Conservation (phyloP, 2,113 vertebrate species). For the Tychaedon coryphoeus region DNA sequence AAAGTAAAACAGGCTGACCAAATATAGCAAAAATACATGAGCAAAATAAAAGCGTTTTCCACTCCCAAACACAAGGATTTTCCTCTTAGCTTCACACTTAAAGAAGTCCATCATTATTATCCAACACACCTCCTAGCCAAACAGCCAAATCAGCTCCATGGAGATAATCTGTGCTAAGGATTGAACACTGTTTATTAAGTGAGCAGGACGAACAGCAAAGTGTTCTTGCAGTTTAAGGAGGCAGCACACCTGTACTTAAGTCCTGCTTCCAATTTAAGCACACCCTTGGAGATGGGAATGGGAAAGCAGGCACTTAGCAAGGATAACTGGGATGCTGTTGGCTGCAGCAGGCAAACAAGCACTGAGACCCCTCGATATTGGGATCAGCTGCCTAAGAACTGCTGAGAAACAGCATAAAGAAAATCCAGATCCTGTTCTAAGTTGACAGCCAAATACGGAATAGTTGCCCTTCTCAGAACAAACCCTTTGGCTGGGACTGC, state of each 20-base stretch:
- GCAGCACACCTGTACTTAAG: neutral
- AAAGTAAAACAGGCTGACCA: neutral
- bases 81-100: neutral
- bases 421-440: neutral
- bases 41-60: neutral
- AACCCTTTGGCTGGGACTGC: fast-evolving
- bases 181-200: neutral
- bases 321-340: neutral
- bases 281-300: neutral
- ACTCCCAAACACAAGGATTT: neutral
- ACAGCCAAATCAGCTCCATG: neutral
- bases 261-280: neutral
- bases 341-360: neutral
- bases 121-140: neutral
- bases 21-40: neutral
- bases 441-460: neutral
- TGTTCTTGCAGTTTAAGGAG: neutral
- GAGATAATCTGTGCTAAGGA: neutral
- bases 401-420: neutral
- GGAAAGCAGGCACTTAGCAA: neutral
- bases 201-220: fast-evolving
- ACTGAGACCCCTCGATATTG: neutral
- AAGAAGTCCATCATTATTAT: neutral
- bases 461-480: neutral
- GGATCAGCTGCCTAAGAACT: neutral